These are phyloP conservation scores for Amiota communis DNA, from an alignment of 2,888 invertebrate genomes.

Conservation along the genomic window DNA sequence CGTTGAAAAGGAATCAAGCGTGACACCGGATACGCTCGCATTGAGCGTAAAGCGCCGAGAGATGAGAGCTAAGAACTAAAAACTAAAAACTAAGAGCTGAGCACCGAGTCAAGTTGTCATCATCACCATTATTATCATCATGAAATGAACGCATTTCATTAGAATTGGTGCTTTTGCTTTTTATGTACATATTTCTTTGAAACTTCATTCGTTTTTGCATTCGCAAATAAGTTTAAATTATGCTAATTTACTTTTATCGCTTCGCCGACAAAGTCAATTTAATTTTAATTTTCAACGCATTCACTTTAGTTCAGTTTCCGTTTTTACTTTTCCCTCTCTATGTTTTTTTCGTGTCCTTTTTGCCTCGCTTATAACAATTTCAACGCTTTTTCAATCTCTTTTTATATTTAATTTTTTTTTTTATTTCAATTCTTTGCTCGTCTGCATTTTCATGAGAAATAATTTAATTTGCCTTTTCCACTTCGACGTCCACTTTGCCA, in stretches of 20 bases:
- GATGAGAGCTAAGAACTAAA: background rate
- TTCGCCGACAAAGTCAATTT: constrained; percentile 61
- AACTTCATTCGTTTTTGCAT: constrained; percentile 42
- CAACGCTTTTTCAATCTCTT: constrained; percentile 48
- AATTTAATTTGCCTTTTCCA: constrained; percentile 65
- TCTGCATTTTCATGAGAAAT: constrained; percentile 57
- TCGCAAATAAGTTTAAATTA: constrained; percentile 59
- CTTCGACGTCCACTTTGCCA: constrained; percentile 62
- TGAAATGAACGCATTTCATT: too few species aligned
- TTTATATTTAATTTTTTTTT: background rate
- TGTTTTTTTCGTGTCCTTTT: too few species aligned
- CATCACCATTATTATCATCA: too few species aligned
- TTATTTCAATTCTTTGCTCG: constrained; percentile 1
- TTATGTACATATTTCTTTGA: background rate
- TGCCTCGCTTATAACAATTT: too few species aligned
- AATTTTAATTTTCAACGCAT: constrained; percentile 65
- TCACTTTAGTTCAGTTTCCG: constrained; percentile 58
- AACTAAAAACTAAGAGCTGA: constrained; percentile 29
- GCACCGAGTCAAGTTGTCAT: background rate
- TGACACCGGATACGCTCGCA: background rate
- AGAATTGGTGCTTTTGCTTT: background rate
- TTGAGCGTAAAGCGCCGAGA: background rate
- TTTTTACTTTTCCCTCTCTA: background rate
- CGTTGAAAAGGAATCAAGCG: background rate
- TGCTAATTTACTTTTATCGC: constrained; percentile 70